A percentile compares a stretch with the other conserved stretches of the same genome.
phyloP scores from a whole-genome alignment of 1,140 invertebrate genomes.

The Halesus radiatus region DNA sequence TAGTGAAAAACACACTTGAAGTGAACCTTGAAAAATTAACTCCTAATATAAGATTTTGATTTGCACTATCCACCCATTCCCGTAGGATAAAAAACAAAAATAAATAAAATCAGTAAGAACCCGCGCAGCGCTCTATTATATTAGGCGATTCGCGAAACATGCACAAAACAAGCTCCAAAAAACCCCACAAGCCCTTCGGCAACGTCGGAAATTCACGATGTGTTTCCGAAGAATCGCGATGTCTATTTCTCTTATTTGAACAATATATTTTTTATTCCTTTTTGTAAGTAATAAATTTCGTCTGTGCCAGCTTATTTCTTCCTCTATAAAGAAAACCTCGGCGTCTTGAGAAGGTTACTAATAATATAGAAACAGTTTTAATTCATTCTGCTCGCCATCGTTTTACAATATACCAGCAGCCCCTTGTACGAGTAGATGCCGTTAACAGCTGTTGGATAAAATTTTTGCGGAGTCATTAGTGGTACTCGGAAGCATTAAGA shows the following conservation, averaged over 20 bases:
- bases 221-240: constrained; percentile 47
- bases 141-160: constrained; percentile 44
- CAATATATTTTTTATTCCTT: constrained; percentile 37
- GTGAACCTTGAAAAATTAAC: too few species aligned
- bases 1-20: too few species aligned
- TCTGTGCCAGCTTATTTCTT: constrained; percentile 23
- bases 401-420: constrained; percentile 31
- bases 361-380: background rate
- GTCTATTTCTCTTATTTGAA: constrained; percentile 46
- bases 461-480: constrained; percentile 56
- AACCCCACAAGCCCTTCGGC: constrained; percentile 16
- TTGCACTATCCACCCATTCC: too few species aligned
- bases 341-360: background rate
- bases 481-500: constrained; percentile 52
- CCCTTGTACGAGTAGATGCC: background rate
- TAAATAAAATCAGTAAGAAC: background rate
- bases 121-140: constrained; percentile 43
- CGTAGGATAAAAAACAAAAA: too few species aligned
- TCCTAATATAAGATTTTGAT: too few species aligned
- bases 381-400: constrained; percentile 16
- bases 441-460: constrained; percentile 37
- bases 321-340: constrained; percentile 26
- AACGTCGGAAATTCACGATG: constrained; percentile 52
- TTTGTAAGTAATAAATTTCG: constrained; percentile 38
- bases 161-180: constrained; percentile 48